These are phyloP conservation scores for Troides helena DNA, from an alignment of 2,888 invertebrate genomes.

Conservation along the genomic window DNA sequence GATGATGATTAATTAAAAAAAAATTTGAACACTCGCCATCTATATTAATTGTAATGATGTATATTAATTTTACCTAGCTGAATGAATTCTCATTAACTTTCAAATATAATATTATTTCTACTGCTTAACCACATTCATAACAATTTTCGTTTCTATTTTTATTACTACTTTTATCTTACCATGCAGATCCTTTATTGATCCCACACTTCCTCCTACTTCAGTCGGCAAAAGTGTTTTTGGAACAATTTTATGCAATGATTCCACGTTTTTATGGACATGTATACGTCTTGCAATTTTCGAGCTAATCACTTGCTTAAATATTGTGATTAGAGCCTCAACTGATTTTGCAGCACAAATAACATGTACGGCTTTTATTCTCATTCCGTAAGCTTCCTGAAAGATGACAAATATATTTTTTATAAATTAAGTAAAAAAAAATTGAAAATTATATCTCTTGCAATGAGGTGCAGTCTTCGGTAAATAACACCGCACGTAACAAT, in stretches of 20 bases:
- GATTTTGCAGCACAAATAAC: conserved; percentile 49
- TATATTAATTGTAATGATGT: too few species aligned
- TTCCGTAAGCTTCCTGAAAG: conserved; percentile 54
- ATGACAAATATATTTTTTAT: too few species aligned
- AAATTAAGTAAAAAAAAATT: too few species aligned
- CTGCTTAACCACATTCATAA: too few species aligned
- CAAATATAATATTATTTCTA: too few species aligned
- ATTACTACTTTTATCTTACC: conserved; percentile 37
- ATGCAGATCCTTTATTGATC: conserved; percentile 41
- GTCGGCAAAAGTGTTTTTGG: conserved; percentile 48
- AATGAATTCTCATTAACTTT: too few species aligned
- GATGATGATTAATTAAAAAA: too few species aligned
- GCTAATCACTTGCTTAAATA: conserved; percentile 52
- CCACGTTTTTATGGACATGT: conserved; percentile 41
- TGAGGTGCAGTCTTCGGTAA: too few species aligned
- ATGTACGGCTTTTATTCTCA: conserved; percentile 53
- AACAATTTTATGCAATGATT: conserved; percentile 42
- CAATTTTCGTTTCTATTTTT: not conserved
- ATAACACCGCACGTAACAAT: too few species aligned
- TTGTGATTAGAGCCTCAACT: conserved; percentile 41
- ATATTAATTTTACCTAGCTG: too few species aligned
- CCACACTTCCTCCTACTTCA: conserved; percentile 57
- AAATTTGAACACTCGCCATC: too few species aligned
- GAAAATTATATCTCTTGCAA: too few species aligned
- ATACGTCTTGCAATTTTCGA: conserved; percentile 49